Base-by-base conservation (phyloP, 2,888 invertebrate species). In the Unio pictorum region DNA sequence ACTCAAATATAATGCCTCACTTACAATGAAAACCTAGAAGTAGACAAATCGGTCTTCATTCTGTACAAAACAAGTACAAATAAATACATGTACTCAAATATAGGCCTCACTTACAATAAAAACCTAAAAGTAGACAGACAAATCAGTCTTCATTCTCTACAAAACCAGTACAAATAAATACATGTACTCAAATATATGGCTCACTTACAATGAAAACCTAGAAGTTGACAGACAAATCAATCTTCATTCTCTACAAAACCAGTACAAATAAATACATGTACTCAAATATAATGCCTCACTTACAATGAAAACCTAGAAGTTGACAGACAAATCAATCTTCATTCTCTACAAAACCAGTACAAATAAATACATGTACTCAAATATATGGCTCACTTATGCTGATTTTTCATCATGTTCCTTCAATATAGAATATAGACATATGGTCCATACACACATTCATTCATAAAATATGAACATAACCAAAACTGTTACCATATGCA, bases 21-120 rank as follows among this genome's bases (percentile, higher is more conserved):
- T 89, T 15, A 93, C 89, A 69, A 93, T 92, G 68, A 91, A 87
- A 0, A 92, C 91, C 90, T 93, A 92, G n/a, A 91, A 90, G 67
- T 86, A 81, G 71, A 17, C 20, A 58, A 23, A 23, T 23, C 23
- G 23, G 23, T 23, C 23, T 23, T 23, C 23, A 23, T 23, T 23
- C 23, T 23, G 23, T 23, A 23, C 23, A 23, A 23, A 23, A 23
- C 23, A 23, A 23, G 23, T 23, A 23, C 23, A 23, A 23, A 23
- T 23, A 23, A 23, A 23, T 23, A 23, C 23, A 23, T 23, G 23
- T 23, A 23, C 23, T 23, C 23, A 23, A 23, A 23, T 23, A 23
- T 23, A 23, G 23, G 23, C 23, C 23, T 23, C 23, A 23, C 23
- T 23, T 23, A 23, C 23, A 23, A 23, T 23, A 23, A 23, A 23